Conservation (phyloP, 2,113 vertebrate genomes). For the Oryzias javanicus region DNA sequence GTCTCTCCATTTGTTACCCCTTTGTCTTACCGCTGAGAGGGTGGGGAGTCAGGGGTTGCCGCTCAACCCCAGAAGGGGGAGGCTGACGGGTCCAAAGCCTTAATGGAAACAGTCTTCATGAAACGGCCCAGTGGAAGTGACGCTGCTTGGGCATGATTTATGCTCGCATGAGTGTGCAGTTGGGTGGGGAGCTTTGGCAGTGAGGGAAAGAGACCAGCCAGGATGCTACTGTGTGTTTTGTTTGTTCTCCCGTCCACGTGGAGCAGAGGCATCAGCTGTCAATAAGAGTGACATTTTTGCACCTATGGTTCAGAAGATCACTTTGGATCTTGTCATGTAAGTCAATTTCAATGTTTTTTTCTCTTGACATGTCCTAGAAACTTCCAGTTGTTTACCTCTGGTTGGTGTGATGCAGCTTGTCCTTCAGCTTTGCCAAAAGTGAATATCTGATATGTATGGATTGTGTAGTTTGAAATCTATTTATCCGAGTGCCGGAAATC, state of each 20-base stretch:
- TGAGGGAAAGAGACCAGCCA: conserved; percentile 41
- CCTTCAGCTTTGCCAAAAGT: too few species aligned
- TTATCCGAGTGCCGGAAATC: not conserved
- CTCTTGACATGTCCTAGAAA: not conserved
- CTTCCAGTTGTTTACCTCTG: too few species aligned
- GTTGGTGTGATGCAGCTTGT: too few species aligned
- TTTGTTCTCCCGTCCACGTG: conserved; percentile 63
- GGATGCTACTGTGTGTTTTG: conserved; percentile 65
- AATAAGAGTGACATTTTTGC: conserved; percentile 38
- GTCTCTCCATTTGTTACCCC: conserved; percentile 65
- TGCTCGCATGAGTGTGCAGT: conserved; percentile 59
- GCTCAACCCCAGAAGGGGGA: conserved; percentile 39
- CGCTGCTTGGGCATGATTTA: conserved; percentile 66
- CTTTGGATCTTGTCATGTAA: conserved; percentile 49
- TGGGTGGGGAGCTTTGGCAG: conserved; percentile 45
- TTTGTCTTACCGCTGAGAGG: conserved; percentile 65
- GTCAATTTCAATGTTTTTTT: conserved; percentile 26
- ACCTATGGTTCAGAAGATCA: conserved; percentile 29
- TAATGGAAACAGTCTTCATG: conserved; percentile 63
- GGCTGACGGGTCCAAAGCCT: conserved; percentile 32
- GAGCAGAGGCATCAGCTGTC: conserved; percentile 35
- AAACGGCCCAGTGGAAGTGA: conserved; percentile 70
- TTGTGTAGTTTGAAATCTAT: too few species aligned
- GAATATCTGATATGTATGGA: too few species aligned
- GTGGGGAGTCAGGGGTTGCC: conserved; percentile 57